phyloP scores from a whole-genome alignment of 2,113 vertebrate species.

The Trematocara nigrifrons region DNA sequence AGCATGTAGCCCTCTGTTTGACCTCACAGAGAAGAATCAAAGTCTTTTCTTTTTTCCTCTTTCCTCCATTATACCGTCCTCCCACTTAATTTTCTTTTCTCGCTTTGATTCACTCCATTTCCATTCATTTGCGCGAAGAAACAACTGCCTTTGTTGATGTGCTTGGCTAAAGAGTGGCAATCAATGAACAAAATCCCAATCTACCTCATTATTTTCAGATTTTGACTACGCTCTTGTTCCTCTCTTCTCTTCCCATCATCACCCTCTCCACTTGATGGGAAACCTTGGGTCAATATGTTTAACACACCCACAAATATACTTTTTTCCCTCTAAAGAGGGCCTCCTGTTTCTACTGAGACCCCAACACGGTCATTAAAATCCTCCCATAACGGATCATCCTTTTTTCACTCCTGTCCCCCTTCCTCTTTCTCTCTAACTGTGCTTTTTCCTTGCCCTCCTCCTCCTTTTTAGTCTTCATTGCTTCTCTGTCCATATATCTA shows the following conservation, averaged over 20 bases:
- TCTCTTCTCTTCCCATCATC: not conserved
- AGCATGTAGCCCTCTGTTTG: not conserved
- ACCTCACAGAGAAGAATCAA: not conserved
- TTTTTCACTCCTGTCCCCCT: not conserved
- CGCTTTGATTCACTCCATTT: not conserved
- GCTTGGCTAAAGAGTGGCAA: not conserved
- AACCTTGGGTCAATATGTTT: constrained; percentile 30
- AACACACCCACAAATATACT: constrained; percentile 25
- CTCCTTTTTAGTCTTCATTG: not conserved
- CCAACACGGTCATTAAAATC: constrained; percentile 40
- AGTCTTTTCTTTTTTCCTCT: not conserved
- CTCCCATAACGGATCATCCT: not conserved
- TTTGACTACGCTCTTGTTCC: not conserved
- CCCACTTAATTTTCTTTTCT: not conserved
- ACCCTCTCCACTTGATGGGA: not conserved
- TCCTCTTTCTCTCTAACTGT: not conserved
- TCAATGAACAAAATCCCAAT: not conserved
- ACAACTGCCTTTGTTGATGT: not conserved
- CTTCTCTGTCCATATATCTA: not conserved
- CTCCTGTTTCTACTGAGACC: constrained; percentile 6
- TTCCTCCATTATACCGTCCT: not conserved
- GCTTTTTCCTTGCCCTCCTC: not conserved
- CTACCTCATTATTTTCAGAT: not conserved
- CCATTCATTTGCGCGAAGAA: not conserved
- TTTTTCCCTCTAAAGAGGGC: not conserved